These are phyloP conservation scores for Sycobia sp. DNA, from an alignment of 1,140 invertebrate species.

Conservation along the genomic window DNA sequence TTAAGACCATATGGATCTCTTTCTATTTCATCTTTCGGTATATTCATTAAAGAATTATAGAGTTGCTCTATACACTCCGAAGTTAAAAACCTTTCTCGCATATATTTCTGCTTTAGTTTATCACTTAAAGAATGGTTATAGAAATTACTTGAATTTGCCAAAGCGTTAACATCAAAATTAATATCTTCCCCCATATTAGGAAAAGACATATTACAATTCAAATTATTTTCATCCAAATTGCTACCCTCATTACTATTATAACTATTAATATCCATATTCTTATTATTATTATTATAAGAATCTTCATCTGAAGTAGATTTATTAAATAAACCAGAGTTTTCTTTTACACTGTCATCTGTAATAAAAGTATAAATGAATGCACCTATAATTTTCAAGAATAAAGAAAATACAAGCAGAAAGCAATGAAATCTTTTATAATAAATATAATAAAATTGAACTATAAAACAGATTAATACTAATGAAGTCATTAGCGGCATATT, in stretches of 20 bases:
- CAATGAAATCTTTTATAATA: background rate
- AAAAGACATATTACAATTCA: background rate
- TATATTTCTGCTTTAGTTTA: constrained; percentile 7
- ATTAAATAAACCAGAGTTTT: too few species aligned
- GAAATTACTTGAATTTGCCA: background rate
- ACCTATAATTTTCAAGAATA: too few species aligned
- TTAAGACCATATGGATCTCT: constrained; percentile 70
- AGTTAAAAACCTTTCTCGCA: constrained; percentile 68
- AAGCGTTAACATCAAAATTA: constrained; percentile 7
- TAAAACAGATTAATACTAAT: too few species aligned
- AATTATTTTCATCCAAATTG: constrained; percentile 6
- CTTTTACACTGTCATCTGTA: background rate
- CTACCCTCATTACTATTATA: too few species aligned
- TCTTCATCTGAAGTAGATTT: too few species aligned
- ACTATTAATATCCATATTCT: background rate
- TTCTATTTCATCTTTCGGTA: constrained; percentile 65
- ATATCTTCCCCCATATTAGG: constrained; percentile 4
- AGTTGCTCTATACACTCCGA: constrained; percentile 74
- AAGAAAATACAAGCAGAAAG: background rate
- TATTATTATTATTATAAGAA: background rate
- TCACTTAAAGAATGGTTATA: background rate
- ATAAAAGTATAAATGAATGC: too few species aligned
- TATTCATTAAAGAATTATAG: constrained; percentile 74
- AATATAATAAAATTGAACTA: too few species aligned
- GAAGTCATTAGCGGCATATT: too few species aligned